Conservation (phyloP, 2,113 vertebrate genomes). For the Meriones unguiculatus region DNA sequence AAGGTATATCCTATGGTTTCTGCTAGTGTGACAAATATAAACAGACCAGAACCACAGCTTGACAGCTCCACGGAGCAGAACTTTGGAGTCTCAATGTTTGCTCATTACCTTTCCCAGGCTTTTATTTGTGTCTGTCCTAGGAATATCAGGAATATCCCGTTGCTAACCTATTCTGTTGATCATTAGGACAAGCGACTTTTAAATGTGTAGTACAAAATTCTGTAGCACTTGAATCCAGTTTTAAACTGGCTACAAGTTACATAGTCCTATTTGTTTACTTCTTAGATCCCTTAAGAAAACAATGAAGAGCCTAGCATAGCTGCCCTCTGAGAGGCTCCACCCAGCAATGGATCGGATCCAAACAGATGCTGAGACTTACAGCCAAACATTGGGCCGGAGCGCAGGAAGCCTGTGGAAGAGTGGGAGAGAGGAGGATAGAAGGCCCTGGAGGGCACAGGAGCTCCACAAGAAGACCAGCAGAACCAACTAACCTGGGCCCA, state of each 20-base stretch:
- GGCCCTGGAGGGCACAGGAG: not conserved
- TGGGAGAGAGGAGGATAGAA: not conserved
- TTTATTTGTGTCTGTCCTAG: not conserved
- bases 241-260: constrained; percentile 31
- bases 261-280: not conserved
- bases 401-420: not conserved
- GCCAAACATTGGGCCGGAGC: too few species aligned
- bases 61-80: constrained; percentile 53
- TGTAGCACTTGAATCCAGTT: constrained; percentile 27
- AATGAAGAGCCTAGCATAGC: not conserved
- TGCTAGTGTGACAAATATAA: constrained; percentile 60
- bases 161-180: not conserved
- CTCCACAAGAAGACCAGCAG: not conserved
- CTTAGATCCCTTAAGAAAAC: not conserved
- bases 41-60: constrained; percentile 58
- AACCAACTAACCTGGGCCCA: not conserved
- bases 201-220: constrained; percentile 13
- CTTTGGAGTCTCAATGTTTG: constrained; percentile 58
- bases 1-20: constrained; percentile 47
- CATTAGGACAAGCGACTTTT: constrained; percentile 28
- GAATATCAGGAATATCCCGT: constrained; percentile 26
- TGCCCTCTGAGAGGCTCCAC: too few species aligned
- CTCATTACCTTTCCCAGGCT: constrained; percentile 59
- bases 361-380: too few species aligned
- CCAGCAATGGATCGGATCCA: too few species aligned